phyloP scores from a whole-genome alignment of 2,797 vertebrate species.

The Todus mexicanus region DNA sequence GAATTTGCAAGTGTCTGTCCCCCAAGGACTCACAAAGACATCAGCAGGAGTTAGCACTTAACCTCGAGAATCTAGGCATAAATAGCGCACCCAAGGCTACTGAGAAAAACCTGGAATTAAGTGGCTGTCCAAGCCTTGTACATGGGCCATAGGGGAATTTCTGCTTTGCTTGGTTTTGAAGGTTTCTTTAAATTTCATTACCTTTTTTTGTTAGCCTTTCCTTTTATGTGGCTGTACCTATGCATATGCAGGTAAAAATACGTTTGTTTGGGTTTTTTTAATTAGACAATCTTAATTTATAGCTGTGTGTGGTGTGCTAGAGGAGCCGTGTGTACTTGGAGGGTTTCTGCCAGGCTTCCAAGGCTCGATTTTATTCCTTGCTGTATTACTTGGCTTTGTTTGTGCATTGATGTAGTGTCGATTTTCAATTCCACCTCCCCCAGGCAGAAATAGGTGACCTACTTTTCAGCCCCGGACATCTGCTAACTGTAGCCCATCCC shows the following conservation, averaged over 20 bases:
- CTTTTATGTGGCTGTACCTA: background rate
- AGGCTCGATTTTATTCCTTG: background rate
- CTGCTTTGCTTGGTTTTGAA: background rate
- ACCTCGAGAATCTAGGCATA: background rate
- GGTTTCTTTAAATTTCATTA: background rate
- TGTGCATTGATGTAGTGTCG: background rate
- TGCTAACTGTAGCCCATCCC: background rate
- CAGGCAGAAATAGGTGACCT: conserved; percentile 65
- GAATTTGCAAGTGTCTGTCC: background rate
- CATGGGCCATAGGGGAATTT: background rate
- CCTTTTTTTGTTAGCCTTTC: background rate
- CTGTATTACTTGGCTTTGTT: background rate
- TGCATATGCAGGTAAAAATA: background rate
- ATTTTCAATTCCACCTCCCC: background rate
- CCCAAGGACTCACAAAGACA: background rate
- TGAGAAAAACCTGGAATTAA: background rate
- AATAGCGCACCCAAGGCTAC: background rate
- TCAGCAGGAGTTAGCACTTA: background rate
- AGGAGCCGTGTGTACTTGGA: background rate
- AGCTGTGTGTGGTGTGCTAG: background rate
- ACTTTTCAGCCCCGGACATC: conserved; percentile 62
- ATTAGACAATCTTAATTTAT: background rate
- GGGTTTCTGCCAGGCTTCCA: background rate
- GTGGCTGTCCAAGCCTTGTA: background rate
- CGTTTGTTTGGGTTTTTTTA: background rate